phyloP scores from a whole-genome alignment of 2,113 vertebrate species.

The Microcebus jonahi region DNA sequence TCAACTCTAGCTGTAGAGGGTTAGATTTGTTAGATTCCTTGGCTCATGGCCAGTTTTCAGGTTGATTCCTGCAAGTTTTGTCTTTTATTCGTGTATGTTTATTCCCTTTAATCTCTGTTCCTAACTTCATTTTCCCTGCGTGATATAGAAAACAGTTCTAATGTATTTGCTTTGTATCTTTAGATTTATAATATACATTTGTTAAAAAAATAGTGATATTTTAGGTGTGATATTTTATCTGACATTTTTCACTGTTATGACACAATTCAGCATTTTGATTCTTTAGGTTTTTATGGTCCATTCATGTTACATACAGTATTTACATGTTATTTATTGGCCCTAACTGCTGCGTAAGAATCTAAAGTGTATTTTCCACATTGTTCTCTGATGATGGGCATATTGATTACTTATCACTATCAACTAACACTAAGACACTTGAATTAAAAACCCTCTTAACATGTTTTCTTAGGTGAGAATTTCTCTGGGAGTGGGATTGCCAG shows the following conservation, averaged over 20 bases:
- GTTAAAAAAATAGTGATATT: neutral
- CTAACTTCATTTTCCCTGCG: neutral
- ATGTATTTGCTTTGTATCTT: neutral
- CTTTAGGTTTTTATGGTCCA: neutral
- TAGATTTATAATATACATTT: neutral
- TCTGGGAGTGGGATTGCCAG: neutral
- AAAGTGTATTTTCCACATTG: neutral
- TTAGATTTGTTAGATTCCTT: neutral
- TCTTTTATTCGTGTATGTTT: neutral
- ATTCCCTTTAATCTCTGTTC: neutral
- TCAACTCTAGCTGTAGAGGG: neutral
- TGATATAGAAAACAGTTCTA: neutral
- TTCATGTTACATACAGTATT: neutral
- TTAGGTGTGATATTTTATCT: neutral
- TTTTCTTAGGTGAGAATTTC: neutral
- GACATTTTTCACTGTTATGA: neutral
- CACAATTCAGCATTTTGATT: neutral
- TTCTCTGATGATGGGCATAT: too few species aligned
- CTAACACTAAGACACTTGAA: neutral
- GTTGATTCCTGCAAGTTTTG: neutral
- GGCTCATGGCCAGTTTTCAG: neutral
- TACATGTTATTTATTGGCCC: neutral
- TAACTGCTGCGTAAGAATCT: neutral
- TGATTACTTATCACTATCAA: neutral
- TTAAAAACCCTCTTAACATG: neutral